Evolutionary conservation across 2,113 vertebrate species (phyloP).

Genomic region (Carettochelys insculpta): DNA sequence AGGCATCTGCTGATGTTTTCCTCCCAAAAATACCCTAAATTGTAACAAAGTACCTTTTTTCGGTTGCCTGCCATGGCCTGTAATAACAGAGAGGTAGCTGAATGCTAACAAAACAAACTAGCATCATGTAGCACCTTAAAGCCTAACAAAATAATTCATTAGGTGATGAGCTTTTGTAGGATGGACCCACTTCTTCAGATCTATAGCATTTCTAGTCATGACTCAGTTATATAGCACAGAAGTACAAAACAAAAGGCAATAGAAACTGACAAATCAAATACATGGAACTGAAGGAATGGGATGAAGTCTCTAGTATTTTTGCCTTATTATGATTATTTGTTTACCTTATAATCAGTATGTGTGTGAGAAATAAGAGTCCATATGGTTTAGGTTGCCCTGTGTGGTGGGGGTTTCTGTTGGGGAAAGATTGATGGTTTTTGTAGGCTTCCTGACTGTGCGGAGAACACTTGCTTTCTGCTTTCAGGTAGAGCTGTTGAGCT

Average conservation of each 20-base stretch:
- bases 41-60: background rate
- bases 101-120: too few species aligned
- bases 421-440: background rate
- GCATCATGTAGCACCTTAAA: too few species aligned
- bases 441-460: background rate
- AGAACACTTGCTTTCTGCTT: background rate
- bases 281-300: too few species aligned
- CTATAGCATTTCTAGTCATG: too few species aligned
- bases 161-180: too few species aligned
- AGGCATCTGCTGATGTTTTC: background rate
- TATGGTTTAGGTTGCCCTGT: background rate
- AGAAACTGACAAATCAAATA: too few species aligned
- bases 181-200: too few species aligned
- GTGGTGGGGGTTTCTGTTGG: background rate
- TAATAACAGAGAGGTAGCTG: too few species aligned
- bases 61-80: background rate
- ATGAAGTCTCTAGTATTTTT: background rate
- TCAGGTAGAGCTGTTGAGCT: background rate
- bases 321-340: background rate
- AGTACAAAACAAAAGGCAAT: too few species aligned
- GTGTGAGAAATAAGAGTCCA: background rate
- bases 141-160: too few species aligned
- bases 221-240: too few species aligned
- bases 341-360: background rate
- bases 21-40: background rate